These are phyloP conservation scores for Drosophila atripex DNA, from an alignment of 2,888 invertebrate species.

Conservation along the genomic window DNA sequence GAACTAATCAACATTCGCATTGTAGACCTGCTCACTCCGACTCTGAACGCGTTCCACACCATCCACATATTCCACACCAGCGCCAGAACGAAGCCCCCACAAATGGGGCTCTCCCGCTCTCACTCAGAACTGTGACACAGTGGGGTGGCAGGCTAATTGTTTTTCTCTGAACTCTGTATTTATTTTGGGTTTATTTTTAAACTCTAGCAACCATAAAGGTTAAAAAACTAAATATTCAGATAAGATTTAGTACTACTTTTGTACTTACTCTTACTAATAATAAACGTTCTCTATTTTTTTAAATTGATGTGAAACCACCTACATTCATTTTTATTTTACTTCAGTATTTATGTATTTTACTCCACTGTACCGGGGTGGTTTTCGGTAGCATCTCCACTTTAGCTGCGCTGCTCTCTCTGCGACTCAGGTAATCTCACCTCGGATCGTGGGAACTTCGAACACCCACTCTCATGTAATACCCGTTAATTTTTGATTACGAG, in stretches of 20 bases:
- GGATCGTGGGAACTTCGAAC: conserved; percentile 68
- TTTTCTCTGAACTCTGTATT: too few relatives aligned
- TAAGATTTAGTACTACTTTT: background rate
- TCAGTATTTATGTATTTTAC: too few relatives aligned
- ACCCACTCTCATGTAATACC: conserved; percentile 49
- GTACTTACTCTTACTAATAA: background rate
- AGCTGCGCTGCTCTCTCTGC: conserved; percentile 10
- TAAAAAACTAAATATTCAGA: too few relatives aligned
- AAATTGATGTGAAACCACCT: background rate
- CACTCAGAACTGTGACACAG: conserved; percentile 14
- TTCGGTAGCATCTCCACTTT: conserved; percentile 21
- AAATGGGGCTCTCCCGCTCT: conserved; percentile 11
- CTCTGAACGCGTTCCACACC: background rate
- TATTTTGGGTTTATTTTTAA: too few relatives aligned
- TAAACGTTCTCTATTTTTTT: background rate
- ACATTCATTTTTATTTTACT: too few relatives aligned
- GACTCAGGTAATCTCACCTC: conserved; percentile 49
- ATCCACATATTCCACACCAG: background rate
- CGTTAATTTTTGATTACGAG: background rate
- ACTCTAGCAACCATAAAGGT: too few relatives aligned
- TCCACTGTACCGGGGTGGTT: conserved; percentile 1
- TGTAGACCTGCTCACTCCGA: background rate
- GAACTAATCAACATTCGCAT: background rate
- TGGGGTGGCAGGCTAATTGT: background rate
- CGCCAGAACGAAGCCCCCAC: conserved; percentile 2